These are phyloP conservation scores for Trisateles emortualis DNA, from an alignment of 2,888 invertebrate species.

Conservation along the genomic window DNA sequence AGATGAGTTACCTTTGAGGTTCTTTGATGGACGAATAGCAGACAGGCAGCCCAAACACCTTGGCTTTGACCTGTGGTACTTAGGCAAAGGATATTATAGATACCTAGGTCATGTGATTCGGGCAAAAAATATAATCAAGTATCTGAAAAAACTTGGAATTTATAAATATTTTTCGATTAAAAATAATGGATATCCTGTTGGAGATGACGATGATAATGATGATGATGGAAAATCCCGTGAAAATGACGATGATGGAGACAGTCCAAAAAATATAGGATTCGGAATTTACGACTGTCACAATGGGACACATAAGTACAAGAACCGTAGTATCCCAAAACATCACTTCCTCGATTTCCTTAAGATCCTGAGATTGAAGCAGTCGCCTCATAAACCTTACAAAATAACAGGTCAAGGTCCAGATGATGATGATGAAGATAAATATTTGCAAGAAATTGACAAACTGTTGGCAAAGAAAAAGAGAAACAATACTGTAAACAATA, in stretches of 20 bases:
- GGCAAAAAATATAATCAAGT: background rate
- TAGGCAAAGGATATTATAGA: conserved; percentile 3
- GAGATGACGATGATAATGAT: no score
- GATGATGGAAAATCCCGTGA: no score
- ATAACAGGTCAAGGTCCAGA: background rate
- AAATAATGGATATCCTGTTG: background rate
- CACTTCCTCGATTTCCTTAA: background rate
- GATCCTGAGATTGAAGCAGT: background rate
- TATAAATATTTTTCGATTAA: background rate
- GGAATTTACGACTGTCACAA: background rate
- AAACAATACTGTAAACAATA: no score
- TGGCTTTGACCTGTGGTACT: background rate
- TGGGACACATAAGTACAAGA: conserved; percentile 1
- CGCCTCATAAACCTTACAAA: background rate
- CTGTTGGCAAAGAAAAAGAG: background rate
- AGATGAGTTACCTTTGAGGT: background rate
- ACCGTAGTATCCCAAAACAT: background rate
- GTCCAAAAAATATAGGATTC: conserved; percentile 1
- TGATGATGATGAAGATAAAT: background rate
- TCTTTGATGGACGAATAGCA: background rate
- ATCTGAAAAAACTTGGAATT: background rate
- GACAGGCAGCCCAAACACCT: background rate
- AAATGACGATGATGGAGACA: background rate
- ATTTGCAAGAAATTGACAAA: background rate
- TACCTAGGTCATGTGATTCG: background rate